Percentiles rank a stretch among this genome's conserved stretches.
Evolutionary conservation across 1,140 invertebrate genomes (phyloP).

Genomic region (Hylaeus volcanicus): DNA sequence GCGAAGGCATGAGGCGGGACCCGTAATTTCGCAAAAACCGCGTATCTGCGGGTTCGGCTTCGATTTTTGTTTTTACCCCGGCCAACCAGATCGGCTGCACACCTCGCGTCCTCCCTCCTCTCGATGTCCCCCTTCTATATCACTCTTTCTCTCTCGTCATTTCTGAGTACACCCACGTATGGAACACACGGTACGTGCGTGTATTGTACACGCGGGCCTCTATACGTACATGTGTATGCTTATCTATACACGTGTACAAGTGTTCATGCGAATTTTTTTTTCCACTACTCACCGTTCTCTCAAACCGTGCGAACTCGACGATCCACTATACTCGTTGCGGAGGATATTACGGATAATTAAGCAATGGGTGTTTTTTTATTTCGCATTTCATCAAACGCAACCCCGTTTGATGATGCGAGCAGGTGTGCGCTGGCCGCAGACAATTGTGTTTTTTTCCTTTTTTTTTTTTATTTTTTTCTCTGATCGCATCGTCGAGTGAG

Average conservation of each 20-base stretch:
- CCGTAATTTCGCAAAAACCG: slow-evolving; percentile 71
- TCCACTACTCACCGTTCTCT: slow-evolving; percentile 50
- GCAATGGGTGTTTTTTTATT: slow-evolving; percentile 40
- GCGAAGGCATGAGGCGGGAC: slow-evolving; percentile 65
- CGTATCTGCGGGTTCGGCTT: slow-evolving; percentile 68
- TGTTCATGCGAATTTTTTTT: slow-evolving; percentile 54
- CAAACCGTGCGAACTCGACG: slow-evolving; percentile 47
- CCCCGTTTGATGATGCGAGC: slow-evolving; percentile 9
- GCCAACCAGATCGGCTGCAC: slow-evolving; percentile 58
- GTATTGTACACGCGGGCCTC: not conserved
- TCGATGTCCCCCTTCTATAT: no score
- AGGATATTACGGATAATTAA: slow-evolving; percentile 64
- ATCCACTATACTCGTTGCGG: slow-evolving; percentile 56
- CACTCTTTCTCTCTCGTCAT: not conserved
- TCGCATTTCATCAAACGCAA: slow-evolving; percentile 58
- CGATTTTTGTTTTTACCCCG: slow-evolving; percentile 66
- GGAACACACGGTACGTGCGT: not conserved
- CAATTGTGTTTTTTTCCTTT: slow-evolving; percentile 40
- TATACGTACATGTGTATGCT: not conserved
- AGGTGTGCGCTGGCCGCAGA: slow-evolving; percentile 41
- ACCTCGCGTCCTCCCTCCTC: not conserved
- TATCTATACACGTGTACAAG: slow-evolving; percentile 21
- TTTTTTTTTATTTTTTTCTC: no score
- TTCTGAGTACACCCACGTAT: not conserved
- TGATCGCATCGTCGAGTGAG: slow-evolving; percentile 8